Percentiles rank a stretch among this genome's conserved stretches.
These are phyloP conservation scores for Camelus bactrianus DNA, from an alignment of 2,113 vertebrate species.

Conservation along the genomic window DNA sequence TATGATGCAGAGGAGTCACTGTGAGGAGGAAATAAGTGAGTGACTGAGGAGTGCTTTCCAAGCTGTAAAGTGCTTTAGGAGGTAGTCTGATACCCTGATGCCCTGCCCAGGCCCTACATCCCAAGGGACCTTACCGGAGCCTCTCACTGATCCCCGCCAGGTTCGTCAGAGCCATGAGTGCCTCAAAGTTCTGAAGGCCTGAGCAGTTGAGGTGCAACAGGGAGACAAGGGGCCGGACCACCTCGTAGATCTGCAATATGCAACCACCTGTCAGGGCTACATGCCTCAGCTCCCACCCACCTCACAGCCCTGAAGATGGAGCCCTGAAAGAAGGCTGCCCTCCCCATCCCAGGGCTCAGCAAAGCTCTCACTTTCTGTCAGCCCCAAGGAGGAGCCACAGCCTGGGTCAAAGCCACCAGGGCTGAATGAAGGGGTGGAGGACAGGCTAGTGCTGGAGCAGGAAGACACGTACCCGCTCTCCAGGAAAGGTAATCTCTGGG, in stretches of 20 bases:
- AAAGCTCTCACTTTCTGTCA: not conserved
- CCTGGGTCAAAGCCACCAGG: not conserved
- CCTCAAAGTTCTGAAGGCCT: constrained; percentile 97
- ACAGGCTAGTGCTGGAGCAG: not conserved
- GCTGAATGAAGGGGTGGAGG: rapidly evolving
- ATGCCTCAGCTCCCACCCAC: rapidly evolving
- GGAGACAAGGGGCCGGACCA: constrained; percentile 94
- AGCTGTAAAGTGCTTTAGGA: too few relatives aligned
- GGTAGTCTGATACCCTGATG: not conserved
- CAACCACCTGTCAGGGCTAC: constrained; percentile 33
- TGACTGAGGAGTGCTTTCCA: not conserved
- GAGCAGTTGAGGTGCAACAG: constrained; percentile 93
- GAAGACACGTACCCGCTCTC: constrained; percentile 92
- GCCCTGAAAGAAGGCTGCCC: not conserved
- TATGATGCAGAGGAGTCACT: not conserved
- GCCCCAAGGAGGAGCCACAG: not conserved
- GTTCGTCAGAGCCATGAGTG: constrained; percentile 98
- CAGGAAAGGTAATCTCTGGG: constrained; percentile 96
- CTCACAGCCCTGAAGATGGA: rapidly evolving
- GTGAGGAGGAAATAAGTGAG: not conserved
- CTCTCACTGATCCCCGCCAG: constrained; percentile 95
- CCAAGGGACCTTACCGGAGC: constrained; percentile 90
- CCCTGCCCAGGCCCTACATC: not conserved
- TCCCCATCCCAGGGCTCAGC: rapidly evolving
- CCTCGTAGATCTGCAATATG: constrained; percentile 93